These are phyloP conservation scores for Mythimna lalbum DNA, from an alignment of 2,888 invertebrate species.

Conservation along the genomic window DNA sequence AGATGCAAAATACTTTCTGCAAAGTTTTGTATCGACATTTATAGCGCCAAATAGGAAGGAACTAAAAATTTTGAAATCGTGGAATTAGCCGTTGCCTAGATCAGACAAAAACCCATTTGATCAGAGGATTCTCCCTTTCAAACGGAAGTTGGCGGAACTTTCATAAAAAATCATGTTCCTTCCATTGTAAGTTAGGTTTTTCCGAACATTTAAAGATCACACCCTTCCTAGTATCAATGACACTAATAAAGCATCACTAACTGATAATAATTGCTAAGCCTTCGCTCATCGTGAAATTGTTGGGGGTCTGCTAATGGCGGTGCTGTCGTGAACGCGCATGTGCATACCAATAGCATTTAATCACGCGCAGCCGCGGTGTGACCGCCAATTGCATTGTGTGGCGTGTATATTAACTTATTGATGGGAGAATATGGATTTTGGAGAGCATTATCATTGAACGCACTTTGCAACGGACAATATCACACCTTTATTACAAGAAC, in stretches of 20 bases:
- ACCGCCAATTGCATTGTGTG: constrained; percentile 45
- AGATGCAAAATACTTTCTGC: too few species aligned
- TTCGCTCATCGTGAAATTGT: constrained; percentile 48
- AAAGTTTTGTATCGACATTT: too few species aligned
- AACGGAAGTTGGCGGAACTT: too few species aligned
- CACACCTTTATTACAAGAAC: too few species aligned
- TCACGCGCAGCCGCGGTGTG: constrained; percentile 56
- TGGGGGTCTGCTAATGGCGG: constrained; percentile 55
- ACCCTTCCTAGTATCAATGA: constrained; percentile 3
- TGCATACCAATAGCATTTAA: constrained; percentile 63
- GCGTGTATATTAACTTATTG: constrained; percentile 35
- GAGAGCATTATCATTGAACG: background rate
- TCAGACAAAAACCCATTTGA: too few species aligned
- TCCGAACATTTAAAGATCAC: background rate
- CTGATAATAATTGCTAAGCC: constrained; percentile 31
- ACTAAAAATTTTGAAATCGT: too few species aligned
- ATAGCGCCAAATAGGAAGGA: too few species aligned
- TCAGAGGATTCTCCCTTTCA: too few species aligned
- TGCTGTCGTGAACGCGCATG: constrained; percentile 61
- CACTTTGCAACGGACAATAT: background rate
- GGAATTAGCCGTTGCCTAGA: too few species aligned
- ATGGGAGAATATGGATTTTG: constrained; percentile 1
- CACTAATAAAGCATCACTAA: constrained; percentile 13
- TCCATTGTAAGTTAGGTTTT: background rate
- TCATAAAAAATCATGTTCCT: background rate